A percentile compares a stretch with the other conserved stretches of the same genome.
Conservation (phyloP, 2,888 invertebrate species). For the Limnephilus lunatus region DNA sequence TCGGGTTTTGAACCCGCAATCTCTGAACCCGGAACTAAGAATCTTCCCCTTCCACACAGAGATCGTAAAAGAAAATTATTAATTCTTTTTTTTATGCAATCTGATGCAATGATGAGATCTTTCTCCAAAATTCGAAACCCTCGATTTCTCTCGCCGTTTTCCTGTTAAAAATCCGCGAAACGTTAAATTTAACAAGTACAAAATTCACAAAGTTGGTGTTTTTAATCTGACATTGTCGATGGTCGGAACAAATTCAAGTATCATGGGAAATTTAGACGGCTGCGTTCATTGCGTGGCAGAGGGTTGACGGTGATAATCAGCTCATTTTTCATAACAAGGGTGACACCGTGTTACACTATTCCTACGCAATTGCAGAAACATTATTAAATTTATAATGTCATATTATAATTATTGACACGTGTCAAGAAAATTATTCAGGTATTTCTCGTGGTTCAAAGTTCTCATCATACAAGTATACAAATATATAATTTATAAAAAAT, state of each 20-base stretch:
- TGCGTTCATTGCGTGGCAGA: neutral
- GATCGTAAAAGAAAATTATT: no score
- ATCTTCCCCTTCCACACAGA: no score
- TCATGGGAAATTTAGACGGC: neutral
- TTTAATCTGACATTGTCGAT: no score
- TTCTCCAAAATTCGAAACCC: no score
- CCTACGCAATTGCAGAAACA: no score
- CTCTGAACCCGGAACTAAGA: no score
- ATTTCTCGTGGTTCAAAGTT: neutral
- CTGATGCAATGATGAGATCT: neutral
- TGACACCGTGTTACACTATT: neutral
- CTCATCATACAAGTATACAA: neutral
- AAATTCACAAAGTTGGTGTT: neutral
- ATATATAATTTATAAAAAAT: neutral
- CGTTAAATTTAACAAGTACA: neutral
- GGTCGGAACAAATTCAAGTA: no score
- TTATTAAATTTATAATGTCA: neutral
- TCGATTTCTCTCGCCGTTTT: no score
- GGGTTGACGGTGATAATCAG: neutral
- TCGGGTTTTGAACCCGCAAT: no score
- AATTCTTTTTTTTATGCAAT: neutral
- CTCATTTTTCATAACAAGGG: neutral
- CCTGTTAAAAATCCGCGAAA: neutral
- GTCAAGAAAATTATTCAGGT: neutral
- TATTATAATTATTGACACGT: neutral